A percentile compares a stretch with the other conserved stretches of the same genome.
Evolutionary conservation across 2,888 invertebrate species (phyloP).

Genomic region (Seira sanloemensis): DNA sequence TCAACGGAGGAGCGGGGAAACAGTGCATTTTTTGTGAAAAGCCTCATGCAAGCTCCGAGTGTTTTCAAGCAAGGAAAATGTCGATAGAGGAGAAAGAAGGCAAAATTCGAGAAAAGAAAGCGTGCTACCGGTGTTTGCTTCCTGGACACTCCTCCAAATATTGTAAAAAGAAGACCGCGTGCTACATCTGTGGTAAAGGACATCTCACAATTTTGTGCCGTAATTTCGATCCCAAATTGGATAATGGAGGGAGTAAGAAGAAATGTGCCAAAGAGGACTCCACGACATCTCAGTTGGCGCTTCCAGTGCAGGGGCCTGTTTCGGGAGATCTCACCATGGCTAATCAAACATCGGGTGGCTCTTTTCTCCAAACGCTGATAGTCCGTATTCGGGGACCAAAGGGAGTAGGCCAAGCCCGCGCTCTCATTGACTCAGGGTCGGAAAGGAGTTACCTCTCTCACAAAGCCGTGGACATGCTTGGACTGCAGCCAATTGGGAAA

Average conservation of each 20-base stretch:
- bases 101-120: no score
- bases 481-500: constrained; percentile 55
- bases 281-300: neutral
- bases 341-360: neutral
- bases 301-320: no score
- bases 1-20: neutral
- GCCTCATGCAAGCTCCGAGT: neutral
- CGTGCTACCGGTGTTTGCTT: constrained; percentile 73
- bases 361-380: constrained; percentile 67
- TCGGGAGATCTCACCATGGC: no score
- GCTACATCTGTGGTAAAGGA: constrained; percentile 68
- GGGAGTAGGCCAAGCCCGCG: constrained; percentile 59
- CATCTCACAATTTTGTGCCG: constrained; percentile 71
- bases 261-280: neutral
- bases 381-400: constrained; percentile 64
- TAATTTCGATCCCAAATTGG: neutral
- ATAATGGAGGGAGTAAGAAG: neutral
- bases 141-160: constrained; percentile 66
- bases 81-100: constrained; percentile 26
- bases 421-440: constrained; percentile 71
- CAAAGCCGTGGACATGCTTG: constrained; percentile 63
- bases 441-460: constrained; percentile 71
- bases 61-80: constrained; percentile 33
- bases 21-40: constrained; percentile 29
- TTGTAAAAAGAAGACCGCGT: constrained; percentile 70